A percentile compares a stretch with the other conserved stretches of the same genome.
Conservation (phyloP, 2,113 vertebrate genomes). For the Dunckerocampus dactyliophorus region DNA sequence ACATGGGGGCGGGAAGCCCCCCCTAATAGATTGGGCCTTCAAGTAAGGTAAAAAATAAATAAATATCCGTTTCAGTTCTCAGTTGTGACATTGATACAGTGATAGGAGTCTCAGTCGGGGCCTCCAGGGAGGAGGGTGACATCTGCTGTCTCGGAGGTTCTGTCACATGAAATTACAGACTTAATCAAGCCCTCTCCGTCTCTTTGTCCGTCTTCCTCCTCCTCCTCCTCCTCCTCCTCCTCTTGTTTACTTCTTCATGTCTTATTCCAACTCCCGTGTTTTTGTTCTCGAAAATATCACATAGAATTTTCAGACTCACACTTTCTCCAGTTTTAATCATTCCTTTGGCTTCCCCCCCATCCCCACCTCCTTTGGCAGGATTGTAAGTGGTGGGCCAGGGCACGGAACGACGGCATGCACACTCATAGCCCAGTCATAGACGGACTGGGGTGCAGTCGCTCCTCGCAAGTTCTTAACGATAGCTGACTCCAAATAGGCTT, state of each 20-base stretch:
- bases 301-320: not conserved
- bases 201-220: constrained; percentile 21
- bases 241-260: not conserved
- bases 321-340: not conserved
- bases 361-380: no score
- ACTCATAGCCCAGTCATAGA: no score
- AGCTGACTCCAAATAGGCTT: no score
- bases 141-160: constrained; percentile 52
- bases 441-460: no score
- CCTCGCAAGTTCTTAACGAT: no score
- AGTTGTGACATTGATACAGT: constrained; percentile 41
- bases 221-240: not conserved
- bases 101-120: constrained; percentile 36
- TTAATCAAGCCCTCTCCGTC: constrained; percentile 46
- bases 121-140: constrained; percentile 45
- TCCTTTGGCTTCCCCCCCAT: no score
- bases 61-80: constrained; percentile 10
- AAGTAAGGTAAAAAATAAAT: not conserved
- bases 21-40: constrained; percentile 1
- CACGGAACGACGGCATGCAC: no score
- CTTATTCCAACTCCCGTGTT: not conserved
- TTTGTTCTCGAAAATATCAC: not conserved
- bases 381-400: no score
- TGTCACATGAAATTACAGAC: constrained; percentile 60
- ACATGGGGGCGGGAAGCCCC: no score